These are phyloP conservation scores for Festucalex cinctus DNA, from an alignment of 2,113 vertebrate species.

Conservation along the genomic window DNA sequence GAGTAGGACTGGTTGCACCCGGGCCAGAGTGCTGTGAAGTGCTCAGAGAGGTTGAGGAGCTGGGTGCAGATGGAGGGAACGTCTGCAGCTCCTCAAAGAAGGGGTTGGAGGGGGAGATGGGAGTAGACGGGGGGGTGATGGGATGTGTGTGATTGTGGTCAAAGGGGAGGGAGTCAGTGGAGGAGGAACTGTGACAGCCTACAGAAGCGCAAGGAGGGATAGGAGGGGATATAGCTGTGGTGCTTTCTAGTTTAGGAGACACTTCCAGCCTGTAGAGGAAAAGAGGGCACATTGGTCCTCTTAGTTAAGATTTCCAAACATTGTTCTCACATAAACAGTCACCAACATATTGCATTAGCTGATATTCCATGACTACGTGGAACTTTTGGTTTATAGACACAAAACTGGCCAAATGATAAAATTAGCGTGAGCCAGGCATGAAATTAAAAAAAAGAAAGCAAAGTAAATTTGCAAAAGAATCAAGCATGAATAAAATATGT, in stretches of 20 bases:
- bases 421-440: background rate
- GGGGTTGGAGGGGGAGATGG: slow-evolving; percentile 82
- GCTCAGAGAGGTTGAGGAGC: slow-evolving; percentile 69
- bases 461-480: slow-evolving; percentile 55
- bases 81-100: slow-evolving; percentile 85
- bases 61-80: slow-evolving; percentile 80
- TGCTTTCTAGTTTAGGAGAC: slow-evolving; percentile 96
- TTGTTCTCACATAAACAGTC: slow-evolving; percentile 45
- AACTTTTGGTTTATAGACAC: background rate
- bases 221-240: slow-evolving; percentile 80
- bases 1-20: slow-evolving; percentile 53
- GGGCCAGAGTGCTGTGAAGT: slow-evolving; percentile 63
- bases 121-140: slow-evolving; percentile 54
- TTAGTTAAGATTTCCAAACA: slow-evolving; percentile 79
- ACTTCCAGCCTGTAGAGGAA: slow-evolving; percentile 97
- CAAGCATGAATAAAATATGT: slow-evolving; percentile 45
- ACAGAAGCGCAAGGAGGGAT: slow-evolving; percentile 71
- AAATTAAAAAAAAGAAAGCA: slow-evolving; percentile 31
- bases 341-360: slow-evolving; percentile 26
- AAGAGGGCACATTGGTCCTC: slow-evolving; percentile 88
- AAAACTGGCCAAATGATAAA: slow-evolving; percentile 34
- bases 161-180: slow-evolving; percentile 57
- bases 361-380: slow-evolving; percentile 21
- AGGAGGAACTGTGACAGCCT: slow-evolving; percentile 59
- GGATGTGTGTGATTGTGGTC: slow-evolving; percentile 58